These are phyloP conservation scores for Drosophila sordidapex DNA, from an alignment of 2,888 invertebrate species.

Conservation along the genomic window DNA sequence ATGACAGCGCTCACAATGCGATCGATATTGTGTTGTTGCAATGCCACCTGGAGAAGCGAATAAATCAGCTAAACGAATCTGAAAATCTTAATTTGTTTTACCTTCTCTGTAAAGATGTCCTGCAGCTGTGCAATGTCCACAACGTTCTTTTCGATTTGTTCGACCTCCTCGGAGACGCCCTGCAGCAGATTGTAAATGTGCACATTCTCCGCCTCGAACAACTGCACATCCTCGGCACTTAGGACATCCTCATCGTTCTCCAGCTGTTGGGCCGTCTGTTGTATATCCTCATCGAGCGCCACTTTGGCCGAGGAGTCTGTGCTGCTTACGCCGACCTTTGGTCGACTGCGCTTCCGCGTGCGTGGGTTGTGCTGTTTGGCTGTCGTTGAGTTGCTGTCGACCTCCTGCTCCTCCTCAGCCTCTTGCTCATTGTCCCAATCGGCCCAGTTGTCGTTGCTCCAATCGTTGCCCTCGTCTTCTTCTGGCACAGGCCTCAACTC, in stretches of 20 bases:
- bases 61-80: not conserved
- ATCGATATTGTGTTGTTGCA: conserved; percentile 97
- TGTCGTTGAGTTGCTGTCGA: conserved; percentile 15
- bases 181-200: conserved; percentile 94
- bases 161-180: conserved; percentile 95
- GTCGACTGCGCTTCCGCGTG: conserved; percentile 55
- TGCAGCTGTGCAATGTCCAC: conserved; percentile 98
- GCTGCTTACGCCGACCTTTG: conserved; percentile 13
- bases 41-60: conserved; percentile 87
- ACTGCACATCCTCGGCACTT: conserved; percentile 94
- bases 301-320: conserved; percentile 75
- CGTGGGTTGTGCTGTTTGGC: conserved; percentile 42
- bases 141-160: conserved; percentile 95
- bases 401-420: not conserved
- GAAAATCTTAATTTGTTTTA: conserved; percentile 55
- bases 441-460: conserved; percentile 65
- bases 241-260: conserved; percentile 86
- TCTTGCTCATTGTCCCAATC: conserved; percentile 56
- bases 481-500: conserved; percentile 2
- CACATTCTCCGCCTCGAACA: conserved; percentile 96
- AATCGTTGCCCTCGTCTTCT: conserved; percentile 53
- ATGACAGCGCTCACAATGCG: conserved; percentile 94
- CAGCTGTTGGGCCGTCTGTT: conserved; percentile 78
- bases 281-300: conserved; percentile 82
- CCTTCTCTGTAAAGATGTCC: conserved; percentile 97